Conservation (phyloP, 2,888 invertebrate genomes). For the Drosophila formosana region DNA sequence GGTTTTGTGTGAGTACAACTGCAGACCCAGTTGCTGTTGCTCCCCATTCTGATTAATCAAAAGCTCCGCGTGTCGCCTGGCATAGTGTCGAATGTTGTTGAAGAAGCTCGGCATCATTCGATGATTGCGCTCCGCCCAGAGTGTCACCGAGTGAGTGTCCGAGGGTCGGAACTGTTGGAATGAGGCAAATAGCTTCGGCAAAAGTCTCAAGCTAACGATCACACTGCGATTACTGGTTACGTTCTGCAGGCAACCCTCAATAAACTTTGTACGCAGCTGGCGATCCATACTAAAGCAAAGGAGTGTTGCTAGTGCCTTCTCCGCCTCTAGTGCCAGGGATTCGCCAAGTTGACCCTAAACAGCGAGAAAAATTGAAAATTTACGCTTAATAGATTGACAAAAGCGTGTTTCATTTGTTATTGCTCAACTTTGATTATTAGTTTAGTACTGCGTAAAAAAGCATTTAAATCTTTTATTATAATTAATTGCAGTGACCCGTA, state of each 20-base stretch:
- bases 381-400: background rate
- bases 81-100: conserved; percentile 92
- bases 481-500: too few relatives aligned
- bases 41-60: conserved; percentile 75
- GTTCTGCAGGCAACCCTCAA: conserved; percentile 96
- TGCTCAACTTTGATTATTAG: too few relatives aligned
- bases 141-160: conserved; percentile 94
- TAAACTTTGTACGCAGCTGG: conserved; percentile 95
- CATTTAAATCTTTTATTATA: too few relatives aligned
- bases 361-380: background rate
- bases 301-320: conserved; percentile 95
- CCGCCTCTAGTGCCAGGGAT: conserved; percentile 96
- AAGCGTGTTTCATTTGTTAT: background rate
- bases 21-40: conserved; percentile 80
- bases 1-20: conserved; percentile 91
- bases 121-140: conserved; percentile 97
- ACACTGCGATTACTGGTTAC: conserved; percentile 95
- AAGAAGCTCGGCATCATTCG: conserved; percentile 97
- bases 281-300: conserved; percentile 96
- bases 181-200: conserved; percentile 96
- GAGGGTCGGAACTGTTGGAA: conserved; percentile 95
- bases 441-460: too few relatives aligned
- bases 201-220: conserved; percentile 93
- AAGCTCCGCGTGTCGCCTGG: conserved; percentile 84
- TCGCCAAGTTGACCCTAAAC: conserved; percentile 92